A percentile compares a stretch with the other conserved stretches of the same genome.
Evolutionary conservation across 2,888 invertebrate genomes (phyloP).

Genomic region (Caenorhabditis panamensis): DNA sequence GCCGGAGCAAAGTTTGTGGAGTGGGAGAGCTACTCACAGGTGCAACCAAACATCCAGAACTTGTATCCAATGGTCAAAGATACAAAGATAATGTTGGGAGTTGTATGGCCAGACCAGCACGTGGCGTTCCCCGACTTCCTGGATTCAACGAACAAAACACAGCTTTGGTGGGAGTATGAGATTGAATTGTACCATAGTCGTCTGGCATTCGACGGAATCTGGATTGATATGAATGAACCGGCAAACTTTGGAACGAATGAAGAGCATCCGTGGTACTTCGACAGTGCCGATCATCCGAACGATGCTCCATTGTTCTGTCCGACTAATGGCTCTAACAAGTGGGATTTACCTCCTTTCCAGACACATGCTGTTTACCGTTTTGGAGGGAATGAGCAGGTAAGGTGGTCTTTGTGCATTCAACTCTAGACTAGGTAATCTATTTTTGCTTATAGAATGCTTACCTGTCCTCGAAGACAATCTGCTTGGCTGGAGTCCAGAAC

Average conservation of each 20-base stretch:
- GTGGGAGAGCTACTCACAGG: constrained; percentile 74
- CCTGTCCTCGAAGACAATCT: constrained; percentile 78
- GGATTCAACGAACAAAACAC: constrained; percentile 71
- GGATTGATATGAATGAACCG: constrained; percentile 95
- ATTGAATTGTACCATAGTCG: constrained; percentile 68
- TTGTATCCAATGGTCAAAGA: constrained; percentile 74
- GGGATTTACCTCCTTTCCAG: constrained; percentile 77
- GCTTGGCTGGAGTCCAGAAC: constrained; percentile 73
- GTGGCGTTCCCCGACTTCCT: constrained; percentile 80
- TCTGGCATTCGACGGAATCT: constrained; percentile 87
- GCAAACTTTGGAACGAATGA: constrained; percentile 86
- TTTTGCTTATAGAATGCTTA: constrained; percentile 27
- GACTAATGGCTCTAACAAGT: constrained; percentile 69
- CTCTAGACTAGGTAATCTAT: neutral
- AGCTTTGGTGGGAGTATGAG: constrained; percentile 77
- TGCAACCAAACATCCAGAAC: constrained; percentile 69
- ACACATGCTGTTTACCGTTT: constrained; percentile 73
- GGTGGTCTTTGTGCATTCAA: too few species aligned
- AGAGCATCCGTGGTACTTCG: constrained; percentile 73
- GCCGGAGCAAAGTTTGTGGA: constrained; percentile 71
- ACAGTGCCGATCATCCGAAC: constrained; percentile 71
- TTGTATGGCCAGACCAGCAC: constrained; percentile 77
- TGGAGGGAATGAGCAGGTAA: constrained; percentile 54
- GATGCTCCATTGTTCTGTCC: constrained; percentile 74
- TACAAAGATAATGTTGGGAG: constrained; percentile 73